Base-by-base conservation (phyloP, 2,113 vertebrate species). In the Callospermophilus lateralis region DNA sequence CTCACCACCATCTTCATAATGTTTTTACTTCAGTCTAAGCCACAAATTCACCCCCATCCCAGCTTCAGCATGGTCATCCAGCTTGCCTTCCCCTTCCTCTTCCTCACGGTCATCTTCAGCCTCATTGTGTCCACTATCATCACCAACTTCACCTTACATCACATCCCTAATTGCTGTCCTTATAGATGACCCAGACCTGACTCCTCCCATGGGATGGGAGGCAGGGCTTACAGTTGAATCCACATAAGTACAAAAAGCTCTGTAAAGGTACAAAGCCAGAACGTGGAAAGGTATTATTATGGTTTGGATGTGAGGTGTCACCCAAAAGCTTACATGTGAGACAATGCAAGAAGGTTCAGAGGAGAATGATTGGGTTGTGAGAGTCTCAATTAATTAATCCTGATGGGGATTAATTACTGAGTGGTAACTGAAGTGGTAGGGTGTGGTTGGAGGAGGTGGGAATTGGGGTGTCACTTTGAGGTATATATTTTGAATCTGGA, bases 1-100 rank as follows among this genome's bases (percentile, higher is more conserved):
- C 45, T 70, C 55, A 68, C 13, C 3, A 30, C 70, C n/a, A 51
- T 70, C 68, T 92, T 87, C n/a, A 67, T 20, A 61, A 48, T n/a
- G 84, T 89, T 42, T 67, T 79, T 55, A 13, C 76, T 79, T 95
- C 30, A 55, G 11, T 53, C 61, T 51, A 89, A 89, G n/a, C 90
- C 74, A 77, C 48, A 61, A 67, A 63, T 70, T 78, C 13, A 26
- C n/a, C 67, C 4, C 11, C 39, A 84, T 84, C 45, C 34, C 17
- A 20, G 86, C 24, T 67, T 90, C 48, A 2, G 24, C 34, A 12
- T 4, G 1, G 8, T 26, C 30, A 42, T 30, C 8, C 6, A 13
- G 11, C 63, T 53, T 17, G 61, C 32, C 48, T 37, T 90, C 28
- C 55, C 39, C 30, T 84, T 34, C 12, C 6, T 79, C 48, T 63